These are phyloP conservation scores for Ctenopoma multispine DNA, from an alignment of 2,797 vertebrate species.

Conservation along the genomic window DNA sequence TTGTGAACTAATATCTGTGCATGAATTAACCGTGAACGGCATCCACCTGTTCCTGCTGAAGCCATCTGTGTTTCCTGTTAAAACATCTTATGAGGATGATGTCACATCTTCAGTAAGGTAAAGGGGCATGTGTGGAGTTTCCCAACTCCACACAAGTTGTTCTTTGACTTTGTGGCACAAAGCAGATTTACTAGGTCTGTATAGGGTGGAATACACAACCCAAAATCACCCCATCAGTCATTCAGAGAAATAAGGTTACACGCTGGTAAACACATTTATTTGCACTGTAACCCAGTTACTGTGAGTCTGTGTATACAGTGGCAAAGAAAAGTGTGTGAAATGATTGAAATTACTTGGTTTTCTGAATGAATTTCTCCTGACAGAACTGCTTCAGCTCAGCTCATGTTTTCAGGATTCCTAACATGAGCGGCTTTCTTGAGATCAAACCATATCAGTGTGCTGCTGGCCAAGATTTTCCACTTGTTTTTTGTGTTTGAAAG, in stretches of 20 bases:
- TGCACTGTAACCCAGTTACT: neutral
- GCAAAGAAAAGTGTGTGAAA: too few species aligned
- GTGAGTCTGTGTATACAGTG: neutral
- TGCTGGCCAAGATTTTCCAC: constrained; percentile 5
- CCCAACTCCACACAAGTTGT: constrained; percentile 20
- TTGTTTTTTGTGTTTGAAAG: constrained; percentile 15
- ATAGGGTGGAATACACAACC: constrained; percentile 1
- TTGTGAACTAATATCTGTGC: constrained; percentile 21
- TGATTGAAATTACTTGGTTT: too few species aligned
- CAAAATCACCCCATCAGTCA: neutral
- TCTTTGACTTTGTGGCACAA: constrained; percentile 11
- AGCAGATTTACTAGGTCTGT: constrained; percentile 26
- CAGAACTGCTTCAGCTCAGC: too few species aligned
- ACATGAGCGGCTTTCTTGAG: too few species aligned
- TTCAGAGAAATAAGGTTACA: constrained; percentile 3
- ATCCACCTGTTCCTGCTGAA: constrained; percentile 38
- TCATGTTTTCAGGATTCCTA: too few species aligned
- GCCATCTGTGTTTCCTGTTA: constrained; percentile 42
- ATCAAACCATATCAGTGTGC: constrained; percentile 11
- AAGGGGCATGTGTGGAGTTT: constrained; percentile 7
- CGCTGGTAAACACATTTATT: neutral
- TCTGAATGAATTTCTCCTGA: too few species aligned
- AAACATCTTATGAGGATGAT: constrained; percentile 50
- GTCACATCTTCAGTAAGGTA: constrained; percentile 45
- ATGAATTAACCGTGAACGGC: constrained; percentile 17